Base-by-base conservation (phyloP, 2,113 vertebrate species). In the Candoia aspera region DNA sequence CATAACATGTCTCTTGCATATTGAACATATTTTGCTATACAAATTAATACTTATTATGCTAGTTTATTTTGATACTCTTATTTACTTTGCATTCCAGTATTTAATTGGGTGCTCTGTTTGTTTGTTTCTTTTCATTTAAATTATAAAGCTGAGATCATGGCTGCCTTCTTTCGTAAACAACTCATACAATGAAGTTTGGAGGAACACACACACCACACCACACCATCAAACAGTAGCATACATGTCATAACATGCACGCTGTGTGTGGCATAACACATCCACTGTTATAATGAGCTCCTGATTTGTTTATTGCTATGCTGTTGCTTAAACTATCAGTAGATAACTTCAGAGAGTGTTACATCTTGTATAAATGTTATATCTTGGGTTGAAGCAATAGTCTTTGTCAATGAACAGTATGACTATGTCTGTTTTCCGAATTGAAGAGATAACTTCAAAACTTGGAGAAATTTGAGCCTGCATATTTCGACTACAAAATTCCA, bases 11-110 rank as follows among this genome's bases (percentile, higher is more conserved):
- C 46, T 97, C 96, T 96, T 97, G 93, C 95, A 95, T 96, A 79
- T 79, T 94, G 95, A 97, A 96, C 95, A 86, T 97, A 96, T 97
- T 97, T 60, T 96, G 93, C 90, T 94, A 94, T 91, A 92, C 87
- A 89, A 92, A 94, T 96, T 96, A 96, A 95, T 94, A 95, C 95
- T 96, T 95, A 96, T 97, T 96, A 95, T 97, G 95, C 94, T 94
- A 33, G 68, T 86, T 94, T 94, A 10, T 0, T 97, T 97, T 97
- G 95, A 96, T 96, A 93, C 95, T 97, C 92, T 95, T 96, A 96
- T 96, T 97, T 96, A 95, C 58, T 92, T 91, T 93, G 53, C 93
- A 49, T 92, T 88, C 88, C 93, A 96, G 90, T 55, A 92, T 93
- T 93, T 95, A 95, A 96, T 96, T 97, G 95, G 62, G 33, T 0